phyloP scores from a whole-genome alignment of 2,888 invertebrate genomes.

The Scotopteryx bipunctaria region DNA sequence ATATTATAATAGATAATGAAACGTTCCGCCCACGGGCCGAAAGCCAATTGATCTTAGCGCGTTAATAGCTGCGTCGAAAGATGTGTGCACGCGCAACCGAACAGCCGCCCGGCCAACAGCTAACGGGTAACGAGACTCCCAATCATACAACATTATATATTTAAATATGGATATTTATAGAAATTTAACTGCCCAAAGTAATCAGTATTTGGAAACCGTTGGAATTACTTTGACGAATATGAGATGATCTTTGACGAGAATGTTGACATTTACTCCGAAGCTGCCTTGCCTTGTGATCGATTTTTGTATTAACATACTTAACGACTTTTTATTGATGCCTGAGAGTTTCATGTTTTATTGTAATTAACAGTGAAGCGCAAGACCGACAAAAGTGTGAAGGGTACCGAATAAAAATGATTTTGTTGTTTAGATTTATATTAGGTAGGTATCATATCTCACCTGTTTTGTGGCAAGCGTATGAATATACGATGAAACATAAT shows the following conservation, averaged over 20 bases:
- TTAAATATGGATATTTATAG: constrained; percentile 59
- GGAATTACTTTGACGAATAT: constrained; percentile 35
- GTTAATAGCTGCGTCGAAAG: constrained; percentile 73
- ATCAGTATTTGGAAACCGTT: constrained; percentile 51
- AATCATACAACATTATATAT: constrained; percentile 59
- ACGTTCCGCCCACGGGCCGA: constrained; percentile 72
- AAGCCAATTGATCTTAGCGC: constrained; percentile 73
- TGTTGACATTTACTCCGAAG: constrained; percentile 38
- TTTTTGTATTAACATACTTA: constrained; percentile 35
- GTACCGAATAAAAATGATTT: not conserved
- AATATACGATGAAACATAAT: constrained; percentile 56
- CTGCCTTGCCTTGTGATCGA: constrained; percentile 30
- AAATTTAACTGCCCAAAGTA: constrained; percentile 53
- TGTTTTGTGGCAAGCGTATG: constrained; percentile 13
- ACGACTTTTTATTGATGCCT: constrained; percentile 31
- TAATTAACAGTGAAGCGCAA: constrained; percentile 9
- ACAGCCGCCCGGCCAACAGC: constrained; percentile 44
- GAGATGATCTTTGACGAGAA: constrained; percentile 35
- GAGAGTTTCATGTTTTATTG: constrained; percentile 31
- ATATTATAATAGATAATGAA: constrained; percentile 80
- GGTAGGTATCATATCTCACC: constrained; percentile 7
- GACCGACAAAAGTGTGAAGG: not conserved
- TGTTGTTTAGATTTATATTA: constrained; percentile 2
- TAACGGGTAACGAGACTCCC: constrained; percentile 60
- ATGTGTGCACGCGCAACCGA: constrained; percentile 60